A percentile compares a stretch with the other conserved stretches of the same genome.
Evolutionary conservation across 2,113 vertebrate species (phyloP).

Genomic region (Equus quagga): DNA sequence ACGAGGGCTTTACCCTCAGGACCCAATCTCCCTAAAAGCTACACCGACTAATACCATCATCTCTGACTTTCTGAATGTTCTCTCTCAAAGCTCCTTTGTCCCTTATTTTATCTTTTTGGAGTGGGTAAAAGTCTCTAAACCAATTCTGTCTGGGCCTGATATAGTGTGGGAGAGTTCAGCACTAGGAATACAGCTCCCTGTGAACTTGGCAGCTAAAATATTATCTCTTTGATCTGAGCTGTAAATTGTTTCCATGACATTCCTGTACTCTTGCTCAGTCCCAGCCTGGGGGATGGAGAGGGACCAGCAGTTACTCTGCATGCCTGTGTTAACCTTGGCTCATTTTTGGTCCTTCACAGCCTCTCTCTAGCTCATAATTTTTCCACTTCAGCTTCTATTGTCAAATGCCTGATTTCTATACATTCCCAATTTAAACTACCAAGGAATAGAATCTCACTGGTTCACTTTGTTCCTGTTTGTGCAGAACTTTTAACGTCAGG

Average conservation of each 20-base stretch:
- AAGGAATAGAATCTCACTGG: not conserved
- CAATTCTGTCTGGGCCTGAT: not conserved
- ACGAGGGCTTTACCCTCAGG: not conserved
- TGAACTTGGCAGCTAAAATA: constrained; percentile 36
- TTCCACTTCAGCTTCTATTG: not conserved
- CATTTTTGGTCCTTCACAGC: not conserved
- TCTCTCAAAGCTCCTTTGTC: not conserved
- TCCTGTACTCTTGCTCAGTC: not conserved
- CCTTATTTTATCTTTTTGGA: not conserved
- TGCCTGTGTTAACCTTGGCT: not conserved
- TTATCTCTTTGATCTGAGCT: constrained; percentile 18
- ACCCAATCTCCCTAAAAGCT: not conserved
- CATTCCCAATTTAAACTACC: not conserved
- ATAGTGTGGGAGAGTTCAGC: not conserved
- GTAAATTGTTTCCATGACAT: not conserved
- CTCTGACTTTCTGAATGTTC: not conserved
- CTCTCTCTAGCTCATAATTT: not conserved
- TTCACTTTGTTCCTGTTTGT: not conserved
- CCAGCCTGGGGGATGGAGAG: too few species aligned
- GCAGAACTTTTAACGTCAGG: not conserved
- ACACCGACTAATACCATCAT: not conserved
- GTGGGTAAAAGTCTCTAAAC: not conserved
- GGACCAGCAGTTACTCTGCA: not conserved
- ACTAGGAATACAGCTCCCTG: not conserved
- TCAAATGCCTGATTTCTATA: not conserved